A percentile compares a stretch with the other conserved stretches of the same genome.
Evolutionary conservation across 1,140 invertebrate species (phyloP).

Genomic region (Eurosta solidaginis): DNA sequence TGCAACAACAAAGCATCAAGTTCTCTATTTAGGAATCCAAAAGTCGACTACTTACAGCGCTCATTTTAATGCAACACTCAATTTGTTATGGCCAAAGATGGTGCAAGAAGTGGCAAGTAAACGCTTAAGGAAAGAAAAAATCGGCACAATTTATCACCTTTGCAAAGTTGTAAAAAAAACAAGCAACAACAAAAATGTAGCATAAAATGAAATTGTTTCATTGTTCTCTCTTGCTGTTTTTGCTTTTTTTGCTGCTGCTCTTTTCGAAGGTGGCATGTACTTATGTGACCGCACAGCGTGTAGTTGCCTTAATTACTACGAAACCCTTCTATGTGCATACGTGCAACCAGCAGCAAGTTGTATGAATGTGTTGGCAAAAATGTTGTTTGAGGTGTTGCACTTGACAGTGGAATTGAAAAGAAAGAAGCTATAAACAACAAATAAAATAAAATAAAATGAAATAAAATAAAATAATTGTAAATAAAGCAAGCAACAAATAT

Average conservation of each 20-base stretch:
- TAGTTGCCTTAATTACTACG: constrained; percentile 25
- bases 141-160: constrained; percentile 1
- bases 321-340: constrained; percentile 12
- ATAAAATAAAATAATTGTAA: too few species aligned
- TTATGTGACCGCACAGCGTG: constrained; percentile 24
- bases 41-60: neutral
- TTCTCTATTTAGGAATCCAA: too few species aligned
- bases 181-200: neutral
- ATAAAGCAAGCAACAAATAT: too few species aligned
- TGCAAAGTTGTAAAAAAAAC: neutral
- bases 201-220: neutral
- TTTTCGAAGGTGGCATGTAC: neutral
- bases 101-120: constrained; percentile 12
- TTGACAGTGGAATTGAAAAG: neutral
- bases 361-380: neutral
- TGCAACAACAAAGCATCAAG: too few species aligned
- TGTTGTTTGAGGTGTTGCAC: neutral
- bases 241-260: neutral
- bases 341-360: neutral
- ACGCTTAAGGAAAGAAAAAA: neutral
- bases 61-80: constrained; percentile 5
- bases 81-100: constrained; percentile 21
- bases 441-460: neutral
- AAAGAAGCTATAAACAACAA: neutral
- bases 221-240: neutral